A percentile compares a stretch with the other conserved stretches of the same genome.
These are phyloP conservation scores for Calliphora vicina DNA, from an alignment of 1,140 invertebrate genomes.

Conservation along the genomic window DNA sequence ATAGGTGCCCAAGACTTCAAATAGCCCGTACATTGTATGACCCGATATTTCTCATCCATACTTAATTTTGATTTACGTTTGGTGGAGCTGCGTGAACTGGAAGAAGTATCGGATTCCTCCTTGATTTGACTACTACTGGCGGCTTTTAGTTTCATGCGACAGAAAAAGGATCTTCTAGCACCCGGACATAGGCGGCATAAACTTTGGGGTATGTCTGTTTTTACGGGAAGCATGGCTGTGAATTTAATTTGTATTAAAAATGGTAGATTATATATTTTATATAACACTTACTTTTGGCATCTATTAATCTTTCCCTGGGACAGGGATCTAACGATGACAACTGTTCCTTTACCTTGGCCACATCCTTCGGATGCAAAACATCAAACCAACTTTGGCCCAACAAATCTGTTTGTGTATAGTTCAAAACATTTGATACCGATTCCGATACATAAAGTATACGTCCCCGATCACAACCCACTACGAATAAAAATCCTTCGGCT, in stretches of 20 bases:
- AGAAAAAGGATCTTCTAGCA: conserved; percentile 90
- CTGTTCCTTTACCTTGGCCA: conserved; percentile 94
- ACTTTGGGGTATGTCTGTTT: conserved; percentile 82
- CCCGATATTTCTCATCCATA: conserved; percentile 75
- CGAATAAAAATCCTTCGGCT: conserved; percentile 91
- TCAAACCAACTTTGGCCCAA: conserved; percentile 94
- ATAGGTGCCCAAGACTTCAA: conserved; percentile 89
- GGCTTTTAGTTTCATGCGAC: conserved; percentile 86
- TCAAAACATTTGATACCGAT: conserved; percentile 84
- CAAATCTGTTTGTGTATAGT: conserved; percentile 88
- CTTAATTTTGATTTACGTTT: conserved; percentile 73
- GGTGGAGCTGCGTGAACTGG: conserved; percentile 70
- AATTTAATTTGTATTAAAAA: conserved; percentile 14
- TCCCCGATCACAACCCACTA: conserved; percentile 91
- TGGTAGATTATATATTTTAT: not conserved
- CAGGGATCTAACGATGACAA: conserved; percentile 89
- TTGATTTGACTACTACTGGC: conserved; percentile 69
- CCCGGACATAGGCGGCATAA: conserved; percentile 83
- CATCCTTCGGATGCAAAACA: conserved; percentile 93
- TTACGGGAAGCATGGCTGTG: conserved; percentile 89
- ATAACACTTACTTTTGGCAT: conserved; percentile 84
- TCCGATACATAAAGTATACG: conserved; percentile 90
- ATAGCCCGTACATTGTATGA: conserved; percentile 90
- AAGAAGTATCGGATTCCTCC: conserved; percentile 76
- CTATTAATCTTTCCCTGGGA: conserved; percentile 87